A percentile compares a stretch with the other conserved stretches of the same genome.
Evolutionary conservation across 2,888 invertebrate genomes (phyloP).

Genomic region (Eledona agricola): DNA sequence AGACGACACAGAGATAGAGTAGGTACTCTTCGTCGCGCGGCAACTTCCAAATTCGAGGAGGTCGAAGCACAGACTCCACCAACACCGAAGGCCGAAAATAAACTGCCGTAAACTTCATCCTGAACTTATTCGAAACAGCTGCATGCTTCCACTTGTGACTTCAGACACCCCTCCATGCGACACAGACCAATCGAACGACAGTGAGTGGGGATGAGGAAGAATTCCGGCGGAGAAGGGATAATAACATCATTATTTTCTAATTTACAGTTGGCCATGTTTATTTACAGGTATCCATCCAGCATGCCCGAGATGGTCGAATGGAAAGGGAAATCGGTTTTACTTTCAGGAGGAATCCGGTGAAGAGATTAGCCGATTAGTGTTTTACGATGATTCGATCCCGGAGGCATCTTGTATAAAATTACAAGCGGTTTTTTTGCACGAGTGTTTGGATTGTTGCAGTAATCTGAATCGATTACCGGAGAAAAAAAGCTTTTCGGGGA

Average conservation of each 20-base stretch:
- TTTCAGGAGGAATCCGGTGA: too few species aligned
- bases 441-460: too few species aligned
- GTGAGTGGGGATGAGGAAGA: slow-evolving; percentile 43
- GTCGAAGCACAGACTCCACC: slow-evolving; percentile 15
- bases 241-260: slow-evolving; percentile 63
- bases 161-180: slow-evolving; percentile 48
- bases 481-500: too few species aligned
- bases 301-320: too few species aligned
- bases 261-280: slow-evolving; percentile 60
- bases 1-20: too few species aligned
- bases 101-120: slow-evolving; percentile 30
- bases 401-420: too few species aligned
- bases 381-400: too few species aligned
- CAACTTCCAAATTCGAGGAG: slow-evolving; percentile 33
- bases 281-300: slow-evolving; percentile 47
- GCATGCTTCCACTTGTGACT: slow-evolving; percentile 40
- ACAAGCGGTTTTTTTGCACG: too few species aligned
- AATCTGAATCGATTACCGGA: too few species aligned
- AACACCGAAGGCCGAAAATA: slow-evolving; percentile 24
- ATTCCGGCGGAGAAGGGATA: slow-evolving; percentile 55
- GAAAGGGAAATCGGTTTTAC: too few species aligned
- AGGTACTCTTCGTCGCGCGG: too few species aligned
- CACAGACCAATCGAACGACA: slow-evolving; percentile 48
- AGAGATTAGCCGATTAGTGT: too few species aligned
- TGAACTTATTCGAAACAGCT: slow-evolving; percentile 39